Conservation (phyloP, 2,797 vertebrate genomes). For the Synanceia verrucosa region DNA sequence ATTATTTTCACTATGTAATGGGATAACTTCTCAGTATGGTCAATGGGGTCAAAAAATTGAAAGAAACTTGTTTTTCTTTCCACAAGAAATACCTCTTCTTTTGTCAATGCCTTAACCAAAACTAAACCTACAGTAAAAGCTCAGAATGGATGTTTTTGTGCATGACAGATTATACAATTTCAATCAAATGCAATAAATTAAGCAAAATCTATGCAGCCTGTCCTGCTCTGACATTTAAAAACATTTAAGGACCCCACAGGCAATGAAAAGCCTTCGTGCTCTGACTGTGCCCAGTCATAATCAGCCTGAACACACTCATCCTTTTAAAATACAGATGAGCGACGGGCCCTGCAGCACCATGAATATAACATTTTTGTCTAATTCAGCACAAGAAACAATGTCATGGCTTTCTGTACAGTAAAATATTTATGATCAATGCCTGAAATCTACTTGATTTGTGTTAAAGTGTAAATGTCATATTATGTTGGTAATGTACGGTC, state of each 20-base stretch:
- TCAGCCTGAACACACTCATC: conserved; percentile 16
- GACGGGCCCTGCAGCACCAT: not conserved
- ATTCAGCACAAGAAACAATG: not conserved
- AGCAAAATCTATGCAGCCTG: not conserved
- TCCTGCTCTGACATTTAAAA: conserved; percentile 21
- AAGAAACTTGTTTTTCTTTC: not conserved
- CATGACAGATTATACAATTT: not conserved
- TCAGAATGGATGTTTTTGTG: not conserved
- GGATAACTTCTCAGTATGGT: not conserved
- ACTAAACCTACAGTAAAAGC: not conserved
- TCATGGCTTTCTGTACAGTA: not conserved
- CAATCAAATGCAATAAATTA: not conserved
- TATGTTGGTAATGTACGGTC: not conserved
- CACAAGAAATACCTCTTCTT: not conserved
- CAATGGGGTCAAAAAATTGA: not conserved
- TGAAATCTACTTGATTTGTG: not conserved
- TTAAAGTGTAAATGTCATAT: not conserved
- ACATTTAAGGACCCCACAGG: conserved; percentile 33
- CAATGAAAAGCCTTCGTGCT: not conserved
- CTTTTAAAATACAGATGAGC: not conserved
- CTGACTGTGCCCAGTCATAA: conserved; percentile 1
- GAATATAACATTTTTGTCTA: not conserved
- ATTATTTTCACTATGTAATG: not conserved
- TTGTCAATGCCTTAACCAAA: not conserved
- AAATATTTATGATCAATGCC: not conserved